These are phyloP conservation scores for Phaetusa simplex DNA, from an alignment of 2,113 vertebrate genomes.

Conservation along the genomic window DNA sequence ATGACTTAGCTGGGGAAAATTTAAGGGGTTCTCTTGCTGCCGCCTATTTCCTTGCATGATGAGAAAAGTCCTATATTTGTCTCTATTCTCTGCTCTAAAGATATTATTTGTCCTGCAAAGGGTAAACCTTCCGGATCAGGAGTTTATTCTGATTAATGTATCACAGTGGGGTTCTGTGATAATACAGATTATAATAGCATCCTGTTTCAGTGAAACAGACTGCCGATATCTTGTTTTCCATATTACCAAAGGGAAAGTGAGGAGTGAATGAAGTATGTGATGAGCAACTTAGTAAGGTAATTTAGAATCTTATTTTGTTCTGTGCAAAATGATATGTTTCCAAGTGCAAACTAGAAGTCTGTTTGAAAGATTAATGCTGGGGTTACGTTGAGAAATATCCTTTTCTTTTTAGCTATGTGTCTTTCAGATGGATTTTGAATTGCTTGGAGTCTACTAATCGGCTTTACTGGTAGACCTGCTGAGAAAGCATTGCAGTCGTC, in stretches of 20 bases:
- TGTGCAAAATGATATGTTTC: not conserved
- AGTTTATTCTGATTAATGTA: not conserved
- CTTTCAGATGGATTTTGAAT: slow-evolving; percentile 25
- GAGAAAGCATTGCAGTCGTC: slow-evolving; percentile 16
- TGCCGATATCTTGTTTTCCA: not conserved
- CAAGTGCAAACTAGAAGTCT: not conserved
- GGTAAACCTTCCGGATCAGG: not conserved
- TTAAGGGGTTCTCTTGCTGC: not conserved
- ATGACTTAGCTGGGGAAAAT: not conserved
- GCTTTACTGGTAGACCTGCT: slow-evolving; percentile 48
- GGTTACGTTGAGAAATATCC: not conserved
- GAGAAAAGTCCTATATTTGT: not conserved
- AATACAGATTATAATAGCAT: not conserved
- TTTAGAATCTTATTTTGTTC: not conserved
- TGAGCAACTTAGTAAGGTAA: not conserved
- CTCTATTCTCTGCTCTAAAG: not conserved
- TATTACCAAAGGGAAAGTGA: not conserved
- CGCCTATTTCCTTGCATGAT: not conserved
- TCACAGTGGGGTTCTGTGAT: not conserved
- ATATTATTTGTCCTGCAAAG: not conserved
- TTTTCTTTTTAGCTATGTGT: not conserved
- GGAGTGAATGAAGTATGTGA: not conserved
- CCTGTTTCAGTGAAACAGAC: not conserved
- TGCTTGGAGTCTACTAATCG: slow-evolving; percentile 39
- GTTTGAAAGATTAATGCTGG: not conserved